Evolutionary conservation across 1,140 invertebrate genomes (phyloP).

Genomic region (Panagrolaimus sp.): DNA sequence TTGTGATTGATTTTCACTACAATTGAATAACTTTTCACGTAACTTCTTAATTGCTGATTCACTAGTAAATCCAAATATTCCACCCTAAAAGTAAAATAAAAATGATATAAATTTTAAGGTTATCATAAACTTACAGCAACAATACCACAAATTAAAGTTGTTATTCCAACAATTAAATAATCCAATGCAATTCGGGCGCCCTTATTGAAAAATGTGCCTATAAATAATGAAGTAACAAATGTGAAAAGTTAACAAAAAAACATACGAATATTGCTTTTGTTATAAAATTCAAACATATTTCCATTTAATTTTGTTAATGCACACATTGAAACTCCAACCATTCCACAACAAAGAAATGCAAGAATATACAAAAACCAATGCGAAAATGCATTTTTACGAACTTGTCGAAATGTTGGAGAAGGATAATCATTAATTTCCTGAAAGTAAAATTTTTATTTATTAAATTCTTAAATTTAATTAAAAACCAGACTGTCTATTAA

Average conservation of each 20-base stretch:
- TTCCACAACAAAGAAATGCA: conserved; percentile 1
- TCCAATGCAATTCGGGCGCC: neutral
- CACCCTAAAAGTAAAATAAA: neutral
- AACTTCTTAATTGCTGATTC: neutral
- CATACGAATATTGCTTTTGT: neutral
- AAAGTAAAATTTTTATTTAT: neutral
- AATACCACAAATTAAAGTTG: neutral
- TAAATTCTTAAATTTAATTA: neutral
- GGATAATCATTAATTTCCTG: neutral
- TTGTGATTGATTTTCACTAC: neutral
- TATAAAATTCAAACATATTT: conserved; percentile 2
- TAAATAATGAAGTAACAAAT: neutral
- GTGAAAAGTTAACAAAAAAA: neutral
- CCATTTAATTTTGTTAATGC: neutral
- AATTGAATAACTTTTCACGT: neutral
- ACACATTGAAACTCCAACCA: neutral
- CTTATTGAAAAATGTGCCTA: neutral
- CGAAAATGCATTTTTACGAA: neutral
- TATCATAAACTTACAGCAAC: neutral
- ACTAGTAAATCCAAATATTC: neutral
- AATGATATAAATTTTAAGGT: neutral
- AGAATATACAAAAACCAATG: neutral
- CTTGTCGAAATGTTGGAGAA: neutral
- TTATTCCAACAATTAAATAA: conserved; percentile 1
- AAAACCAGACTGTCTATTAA: too few species aligned